Conservation (phyloP, 2,888 invertebrate species). For the Ligdia adustata region DNA sequence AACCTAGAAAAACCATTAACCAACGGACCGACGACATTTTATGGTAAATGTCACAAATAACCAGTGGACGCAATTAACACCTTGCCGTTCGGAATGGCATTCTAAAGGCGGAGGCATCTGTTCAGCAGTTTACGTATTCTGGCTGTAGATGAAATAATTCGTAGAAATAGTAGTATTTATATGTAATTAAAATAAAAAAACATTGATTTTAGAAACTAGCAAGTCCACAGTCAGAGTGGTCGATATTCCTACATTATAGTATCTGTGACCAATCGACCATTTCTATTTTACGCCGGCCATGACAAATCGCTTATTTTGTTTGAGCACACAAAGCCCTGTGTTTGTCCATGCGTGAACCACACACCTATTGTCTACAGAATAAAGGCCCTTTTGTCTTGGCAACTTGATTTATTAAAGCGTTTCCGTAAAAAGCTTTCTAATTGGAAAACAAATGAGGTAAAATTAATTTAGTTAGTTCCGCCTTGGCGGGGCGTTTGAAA, state of each 20-base stretch:
- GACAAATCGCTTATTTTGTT: conserved; percentile 52
- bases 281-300: conserved; percentile 54
- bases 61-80: no score
- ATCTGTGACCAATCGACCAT: conserved; percentile 58
- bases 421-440: conserved; percentile 34
- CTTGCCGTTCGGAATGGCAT: no score
- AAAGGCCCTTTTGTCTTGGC: conserved; percentile 31
- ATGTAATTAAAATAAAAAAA: no score
- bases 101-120: no score
- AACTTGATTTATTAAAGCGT: conserved; percentile 31
- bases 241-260: conserved; percentile 31
- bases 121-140: no score
- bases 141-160: not conserved
- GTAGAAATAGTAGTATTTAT: not conserved
- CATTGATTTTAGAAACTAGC: not conserved
- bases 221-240: conserved; percentile 9
- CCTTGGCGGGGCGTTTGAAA: conserved; percentile 30
- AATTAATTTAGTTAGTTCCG: conserved; percentile 37
- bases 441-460: conserved; percentile 38
- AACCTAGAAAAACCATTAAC: no score
- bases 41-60: no score
- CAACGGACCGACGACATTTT: no score
- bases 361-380: conserved; percentile 28
- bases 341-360: conserved; percentile 30
- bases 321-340: conserved; percentile 32